Evolutionary conservation across 2,888 invertebrate genomes (phyloP).

Genomic region (Cataglyphis altisquamis): DNA sequence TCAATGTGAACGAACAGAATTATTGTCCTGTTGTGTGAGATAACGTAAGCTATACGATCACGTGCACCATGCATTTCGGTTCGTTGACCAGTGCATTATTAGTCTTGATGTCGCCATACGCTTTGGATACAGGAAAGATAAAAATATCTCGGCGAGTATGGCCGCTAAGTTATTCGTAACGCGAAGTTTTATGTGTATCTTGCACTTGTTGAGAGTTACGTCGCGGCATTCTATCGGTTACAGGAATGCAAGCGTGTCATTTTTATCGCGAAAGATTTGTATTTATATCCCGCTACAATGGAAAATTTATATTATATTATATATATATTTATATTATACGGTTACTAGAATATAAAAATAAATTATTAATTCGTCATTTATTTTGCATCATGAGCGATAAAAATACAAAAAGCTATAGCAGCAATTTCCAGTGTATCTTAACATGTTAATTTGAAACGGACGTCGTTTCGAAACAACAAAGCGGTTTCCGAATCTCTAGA

Average conservation of each 20-base stretch:
- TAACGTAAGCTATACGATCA: slow-evolving; percentile 5
- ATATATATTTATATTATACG: background rate
- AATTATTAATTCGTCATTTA: background rate
- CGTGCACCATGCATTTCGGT: slow-evolving; percentile 33
- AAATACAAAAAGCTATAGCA: background rate
- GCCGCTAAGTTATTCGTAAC: slow-evolving; percentile 33
- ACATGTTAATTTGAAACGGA: background rate
- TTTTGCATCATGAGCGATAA: background rate
- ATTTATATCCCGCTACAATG: background rate
- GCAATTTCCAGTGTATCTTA: background rate
- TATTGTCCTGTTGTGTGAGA: slow-evolving; percentile 2
- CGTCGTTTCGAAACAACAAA: background rate
- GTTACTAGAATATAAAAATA: background rate
- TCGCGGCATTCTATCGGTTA: slow-evolving; percentile 24
- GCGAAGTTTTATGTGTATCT: slow-evolving; percentile 37
- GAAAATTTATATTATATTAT: background rate
- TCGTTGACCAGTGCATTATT: slow-evolving; percentile 61
- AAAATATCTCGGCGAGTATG: slow-evolving; percentile 60
- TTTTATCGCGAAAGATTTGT: slow-evolving; percentile 5
- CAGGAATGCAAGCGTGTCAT: slow-evolving; percentile 15
- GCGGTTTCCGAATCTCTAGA: background rate
- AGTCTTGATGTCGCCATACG: slow-evolving; percentile 29
- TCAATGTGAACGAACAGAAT: background rate
- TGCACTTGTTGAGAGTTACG: slow-evolving; percentile 6
- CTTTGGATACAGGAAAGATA: slow-evolving; percentile 58